phyloP scores from a whole-genome alignment of 2,113 vertebrate genomes.

The Oreochromis aureus region DNA sequence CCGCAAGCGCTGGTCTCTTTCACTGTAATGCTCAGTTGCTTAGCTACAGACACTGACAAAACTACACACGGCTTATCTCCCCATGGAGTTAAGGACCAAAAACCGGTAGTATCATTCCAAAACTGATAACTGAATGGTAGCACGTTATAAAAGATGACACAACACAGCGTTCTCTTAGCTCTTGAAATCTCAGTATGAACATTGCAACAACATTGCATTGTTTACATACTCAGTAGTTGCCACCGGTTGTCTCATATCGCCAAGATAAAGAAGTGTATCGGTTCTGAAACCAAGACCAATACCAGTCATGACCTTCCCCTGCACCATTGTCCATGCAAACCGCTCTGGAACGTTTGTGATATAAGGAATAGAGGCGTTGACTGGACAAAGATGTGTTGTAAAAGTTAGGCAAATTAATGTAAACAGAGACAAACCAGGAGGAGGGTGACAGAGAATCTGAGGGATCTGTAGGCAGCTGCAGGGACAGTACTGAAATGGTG shows the following conservation, averaged over 20 bases:
- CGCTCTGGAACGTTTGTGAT: background rate
- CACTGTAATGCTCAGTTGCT: constrained; percentile 75
- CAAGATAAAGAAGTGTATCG: background rate
- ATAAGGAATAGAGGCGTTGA: background rate
- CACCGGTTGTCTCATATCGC: background rate
- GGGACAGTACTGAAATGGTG: background rate
- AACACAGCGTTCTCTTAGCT: background rate
- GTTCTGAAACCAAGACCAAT: background rate
- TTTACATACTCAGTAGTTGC: background rate
- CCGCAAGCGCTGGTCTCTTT: constrained; percentile 65
- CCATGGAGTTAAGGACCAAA: constrained; percentile 47
- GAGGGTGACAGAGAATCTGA: background rate
- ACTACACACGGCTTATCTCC: constrained; percentile 63
- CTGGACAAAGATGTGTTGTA: background rate
- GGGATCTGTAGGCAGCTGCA: background rate
- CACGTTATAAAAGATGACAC: background rate
- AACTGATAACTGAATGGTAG: constrained; percentile 40
- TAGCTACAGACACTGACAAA: constrained; percentile 74
- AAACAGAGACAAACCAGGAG: background rate
- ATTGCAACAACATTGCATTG: background rate
- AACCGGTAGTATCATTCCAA: constrained; percentile 42
- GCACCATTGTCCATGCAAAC: background rate
- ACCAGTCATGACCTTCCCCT: background rate
- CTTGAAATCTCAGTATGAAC: background rate
- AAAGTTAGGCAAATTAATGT: background rate